Evolutionary conservation across 2,113 vertebrate species (phyloP).

Genomic region (Pithys albifrons): DNA sequence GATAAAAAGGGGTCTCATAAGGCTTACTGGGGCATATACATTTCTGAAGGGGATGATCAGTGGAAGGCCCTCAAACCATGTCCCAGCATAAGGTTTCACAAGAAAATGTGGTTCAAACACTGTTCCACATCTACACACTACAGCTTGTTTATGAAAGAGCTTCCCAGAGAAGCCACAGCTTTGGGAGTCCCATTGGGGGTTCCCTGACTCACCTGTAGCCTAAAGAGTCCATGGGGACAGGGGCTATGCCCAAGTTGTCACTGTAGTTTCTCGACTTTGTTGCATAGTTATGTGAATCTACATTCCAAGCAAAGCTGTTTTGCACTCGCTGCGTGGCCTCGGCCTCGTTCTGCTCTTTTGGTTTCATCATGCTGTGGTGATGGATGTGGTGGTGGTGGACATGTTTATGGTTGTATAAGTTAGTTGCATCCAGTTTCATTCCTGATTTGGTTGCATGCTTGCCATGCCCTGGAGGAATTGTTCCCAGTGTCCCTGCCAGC

Average conservation of each 20-base stretch:
- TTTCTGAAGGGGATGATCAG: neutral
- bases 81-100: neutral
- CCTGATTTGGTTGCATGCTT: conserved; percentile 81
- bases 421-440: conserved; percentile 78
- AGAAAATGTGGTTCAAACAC: neutral
- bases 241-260: conserved; percentile 74
- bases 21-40: neutral
- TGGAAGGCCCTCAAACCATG: neutral
- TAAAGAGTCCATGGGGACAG: conserved; percentile 78
- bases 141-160: neutral
- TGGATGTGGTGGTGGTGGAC: conserved; percentile 87
- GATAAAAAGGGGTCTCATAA: neutral
- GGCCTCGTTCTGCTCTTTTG: conserved; percentile 83
- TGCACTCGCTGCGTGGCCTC: conserved; percentile 79
- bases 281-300: conserved; percentile 81
- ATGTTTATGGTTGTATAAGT: conserved; percentile 87
- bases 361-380: conserved; percentile 77
- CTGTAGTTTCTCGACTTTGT: conserved; percentile 85
- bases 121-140: neutral
- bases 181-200: neutral
- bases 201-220: conserved; percentile 81
- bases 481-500: conserved; percentile 66
- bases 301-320: conserved; percentile 78
- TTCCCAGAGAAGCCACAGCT: neutral
- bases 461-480: conserved; percentile 70